A percentile compares a stretch with the other conserved stretches of the same genome.
These are phyloP conservation scores for Nymphalis io DNA, from an alignment of 1,140 invertebrate genomes.

Conservation along the genomic window DNA sequence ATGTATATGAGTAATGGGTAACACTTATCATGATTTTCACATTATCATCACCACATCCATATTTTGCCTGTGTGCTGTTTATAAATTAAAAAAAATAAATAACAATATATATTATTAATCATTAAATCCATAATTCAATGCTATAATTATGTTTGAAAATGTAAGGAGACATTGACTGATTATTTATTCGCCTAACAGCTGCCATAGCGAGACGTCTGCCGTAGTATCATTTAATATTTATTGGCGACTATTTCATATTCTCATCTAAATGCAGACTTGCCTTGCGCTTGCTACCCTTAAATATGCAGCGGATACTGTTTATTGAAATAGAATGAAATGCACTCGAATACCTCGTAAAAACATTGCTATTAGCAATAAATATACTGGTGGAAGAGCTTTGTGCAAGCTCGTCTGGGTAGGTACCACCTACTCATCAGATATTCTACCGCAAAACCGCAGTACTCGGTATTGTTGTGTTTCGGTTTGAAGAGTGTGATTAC, in stretches of 20 bases:
- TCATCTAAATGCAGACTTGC: slow-evolving; percentile 42
- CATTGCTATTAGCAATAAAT: slow-evolving; percentile 18
- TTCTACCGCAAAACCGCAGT: too few species aligned
- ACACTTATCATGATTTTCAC: too few species aligned
- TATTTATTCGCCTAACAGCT: slow-evolving; percentile 11
- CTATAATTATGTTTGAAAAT: slow-evolving; percentile 4
- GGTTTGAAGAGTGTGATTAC: too few species aligned
- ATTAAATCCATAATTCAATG: not conserved
- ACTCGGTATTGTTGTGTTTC: too few species aligned
- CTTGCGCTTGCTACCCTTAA: slow-evolving; percentile 34
- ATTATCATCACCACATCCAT: too few species aligned
- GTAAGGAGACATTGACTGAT: slow-evolving; percentile 1
- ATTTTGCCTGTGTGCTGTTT: too few species aligned
- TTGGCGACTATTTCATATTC: slow-evolving; percentile 48
- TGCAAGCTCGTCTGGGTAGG: too few species aligned
- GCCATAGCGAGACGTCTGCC: slow-evolving; percentile 7
- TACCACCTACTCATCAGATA: too few species aligned
- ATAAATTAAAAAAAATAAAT: too few species aligned
- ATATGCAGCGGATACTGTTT: slow-evolving; percentile 43
- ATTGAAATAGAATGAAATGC: slow-evolving; percentile 37
- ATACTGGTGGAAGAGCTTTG: too few species aligned
- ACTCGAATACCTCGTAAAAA: slow-evolving; percentile 19
- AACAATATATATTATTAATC: not conserved
- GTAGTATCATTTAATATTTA: slow-evolving; percentile 49
- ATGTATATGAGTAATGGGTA: too few species aligned